Percentiles rank a stretch among this genome's conserved stretches.
Conservation (phyloP, 2,113 vertebrate species). For the Eulemur rufifrons region DNA sequence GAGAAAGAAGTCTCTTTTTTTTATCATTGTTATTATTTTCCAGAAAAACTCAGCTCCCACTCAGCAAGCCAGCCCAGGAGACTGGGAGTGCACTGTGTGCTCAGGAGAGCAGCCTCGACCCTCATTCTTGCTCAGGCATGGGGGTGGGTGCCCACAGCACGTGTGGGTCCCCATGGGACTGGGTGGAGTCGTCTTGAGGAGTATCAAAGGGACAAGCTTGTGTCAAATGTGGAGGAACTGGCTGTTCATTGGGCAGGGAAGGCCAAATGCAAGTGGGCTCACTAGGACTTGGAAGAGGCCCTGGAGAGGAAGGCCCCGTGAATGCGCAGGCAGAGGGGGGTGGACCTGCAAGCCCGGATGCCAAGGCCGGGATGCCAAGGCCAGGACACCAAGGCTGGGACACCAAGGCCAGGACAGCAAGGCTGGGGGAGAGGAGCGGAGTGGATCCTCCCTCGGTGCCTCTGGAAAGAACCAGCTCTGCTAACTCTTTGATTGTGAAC, state of each 20-base stretch:
- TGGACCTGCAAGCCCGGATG: background rate
- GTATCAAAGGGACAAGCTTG: background rate
- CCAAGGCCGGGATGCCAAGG: no score
- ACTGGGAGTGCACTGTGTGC: background rate
- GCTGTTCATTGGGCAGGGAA: background rate
- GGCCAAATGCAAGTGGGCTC: background rate
- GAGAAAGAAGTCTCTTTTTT: background rate
- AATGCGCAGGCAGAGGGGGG: fast-evolving
- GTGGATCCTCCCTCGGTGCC: background rate
- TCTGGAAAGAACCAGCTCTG: background rate
- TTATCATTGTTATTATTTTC: background rate
- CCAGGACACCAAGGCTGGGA: no score
- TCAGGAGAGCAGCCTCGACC: background rate
- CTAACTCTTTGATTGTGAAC: background rate
- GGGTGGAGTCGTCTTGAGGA: background rate
- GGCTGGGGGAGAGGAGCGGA: background rate
- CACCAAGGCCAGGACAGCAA: no score
- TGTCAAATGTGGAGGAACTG: background rate
- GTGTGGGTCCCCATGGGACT: background rate
- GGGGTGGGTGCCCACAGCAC: background rate
- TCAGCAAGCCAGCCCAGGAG: background rate
- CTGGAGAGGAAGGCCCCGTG: fast-evolving
- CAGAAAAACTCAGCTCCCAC: background rate
- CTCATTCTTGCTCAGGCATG: background rate
- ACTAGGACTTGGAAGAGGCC: background rate